phyloP scores from a whole-genome alignment of 2,888 invertebrate species.

The Endomychus coccineus region DNA sequence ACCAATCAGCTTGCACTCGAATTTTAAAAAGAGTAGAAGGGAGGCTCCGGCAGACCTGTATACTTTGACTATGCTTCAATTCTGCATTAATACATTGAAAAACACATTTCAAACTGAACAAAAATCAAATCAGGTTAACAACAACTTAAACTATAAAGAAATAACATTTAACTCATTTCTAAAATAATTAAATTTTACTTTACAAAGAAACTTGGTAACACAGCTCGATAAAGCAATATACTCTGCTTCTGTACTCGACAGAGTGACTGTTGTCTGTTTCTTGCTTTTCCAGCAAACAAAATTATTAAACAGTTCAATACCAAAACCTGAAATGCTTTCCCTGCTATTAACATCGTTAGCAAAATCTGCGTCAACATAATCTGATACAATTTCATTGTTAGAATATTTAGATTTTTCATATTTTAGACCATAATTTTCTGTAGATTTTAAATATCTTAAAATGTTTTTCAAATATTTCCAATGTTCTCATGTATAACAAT shows the following conservation, averaged over 20 bases:
- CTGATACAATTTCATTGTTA: constrained; percentile 6
- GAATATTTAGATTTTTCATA: constrained; percentile 8
- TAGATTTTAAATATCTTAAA: constrained; percentile 12
- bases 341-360: constrained; percentile 15
- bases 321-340: constrained; percentile 15
- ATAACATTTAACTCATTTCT: too few relatives aligned
- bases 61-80: too few relatives aligned
- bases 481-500: constrained; percentile 11
- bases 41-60: too few relatives aligned
- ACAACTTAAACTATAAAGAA: too few relatives aligned
- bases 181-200: too few relatives aligned
- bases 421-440: constrained; percentile 11
- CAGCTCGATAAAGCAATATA: constrained; percentile 15
- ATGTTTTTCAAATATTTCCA: constrained; percentile 17
- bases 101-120: too few relatives aligned
- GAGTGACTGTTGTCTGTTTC: constrained; percentile 13
- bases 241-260: constrained; percentile 17
- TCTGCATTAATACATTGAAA: too few relatives aligned
- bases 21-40: too few relatives aligned
- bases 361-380: constrained; percentile 16
- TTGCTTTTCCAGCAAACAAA: constrained; percentile 13
- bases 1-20: too few relatives aligned
- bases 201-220: too few relatives aligned
- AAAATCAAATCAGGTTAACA: too few relatives aligned
- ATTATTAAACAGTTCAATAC: constrained; percentile 13